Base-by-base conservation (phyloP, 2,888 invertebrate genomes). In the Drosophila siamana region DNA sequence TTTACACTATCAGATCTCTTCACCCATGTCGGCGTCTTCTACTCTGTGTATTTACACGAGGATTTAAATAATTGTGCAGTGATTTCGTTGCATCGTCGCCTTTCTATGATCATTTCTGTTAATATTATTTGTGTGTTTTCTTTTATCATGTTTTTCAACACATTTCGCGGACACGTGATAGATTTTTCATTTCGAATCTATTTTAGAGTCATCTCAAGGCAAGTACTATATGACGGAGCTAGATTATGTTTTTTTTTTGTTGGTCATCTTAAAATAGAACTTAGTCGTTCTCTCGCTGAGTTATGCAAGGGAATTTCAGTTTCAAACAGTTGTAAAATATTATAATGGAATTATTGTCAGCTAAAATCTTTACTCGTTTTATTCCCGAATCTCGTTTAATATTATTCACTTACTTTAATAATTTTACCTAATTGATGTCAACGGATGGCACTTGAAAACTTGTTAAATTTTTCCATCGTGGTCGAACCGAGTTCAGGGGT, bases 401-500 rank as follows among this genome's bases (percentile, higher is more conserved):
- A 15, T 13, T 15, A 41, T 4, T 8, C 7, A 16, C 2, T 24
- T 3, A 36, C 26, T 13, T n/a, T 30, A 0, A 13, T 33, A 4
- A n/a, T 33, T 33, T 33, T 33, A n/a, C 33, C 4, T 22, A 50
- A 33, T 50, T 40, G 46, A 2, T 9, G 9, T 46, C 5, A 56
- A 47, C 59, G 38, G 52, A 48, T 67, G 28, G 7, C 46, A 63
- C 36, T 50, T 47, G 11, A 46, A 47, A 26, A 62, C 46, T 50
- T 41, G 47, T 15, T 30, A 68, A 81, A 78, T 46, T 82, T 79
- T 77, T 80, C 80, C 86, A 80, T 43, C 69, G 47, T 5, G 13
- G 43, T 30, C 28, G 24, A 15, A 54, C 44, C 38, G 13, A 16
- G 47, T 24, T 7, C 24, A 13, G 44, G 57, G 28, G 47, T 26